Percentiles rank a stretch among this genome's conserved stretches.
Evolutionary conservation across 1,140 invertebrate genomes (phyloP).

Genomic region (Probaryconus sp.): DNA sequence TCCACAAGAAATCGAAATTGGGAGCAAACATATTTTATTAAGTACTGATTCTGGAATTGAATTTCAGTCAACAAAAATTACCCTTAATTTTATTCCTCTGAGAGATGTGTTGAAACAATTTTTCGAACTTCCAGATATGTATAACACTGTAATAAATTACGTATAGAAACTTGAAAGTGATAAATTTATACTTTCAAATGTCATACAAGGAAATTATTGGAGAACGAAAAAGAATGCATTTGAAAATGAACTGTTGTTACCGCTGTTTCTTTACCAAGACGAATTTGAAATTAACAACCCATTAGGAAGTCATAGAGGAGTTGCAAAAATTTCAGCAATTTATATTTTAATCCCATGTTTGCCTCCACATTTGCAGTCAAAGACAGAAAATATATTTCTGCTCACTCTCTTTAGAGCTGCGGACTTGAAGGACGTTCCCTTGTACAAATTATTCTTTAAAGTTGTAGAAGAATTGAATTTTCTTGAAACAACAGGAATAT

Average conservation of each 20-base stretch:
- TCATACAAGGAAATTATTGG: conserved; percentile 20
- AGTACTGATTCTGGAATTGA: background rate
- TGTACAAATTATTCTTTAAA: conserved; percentile 32
- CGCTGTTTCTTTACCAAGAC: conserved; percentile 29
- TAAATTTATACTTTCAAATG: conserved; percentile 11
- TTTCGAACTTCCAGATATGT: conserved; percentile 24
- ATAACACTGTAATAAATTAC: conserved; percentile 8
- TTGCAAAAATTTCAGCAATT: conserved; percentile 37
- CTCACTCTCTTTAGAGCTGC: conserved; percentile 39
- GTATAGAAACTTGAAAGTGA: conserved; percentile 13
- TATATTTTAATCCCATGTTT: conserved; percentile 47
- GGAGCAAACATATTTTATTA: conserved; percentile 2
- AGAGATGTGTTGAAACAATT: conserved; percentile 18
- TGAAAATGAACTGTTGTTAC: conserved; percentile 9
- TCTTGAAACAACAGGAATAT: conserved; percentile 29
- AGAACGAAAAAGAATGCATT: conserved; percentile 6
- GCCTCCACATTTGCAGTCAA: conserved; percentile 25
- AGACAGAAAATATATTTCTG: conserved; percentile 51
- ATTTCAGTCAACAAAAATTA: conserved; percentile 5
- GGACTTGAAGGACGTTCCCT: conserved; percentile 24
- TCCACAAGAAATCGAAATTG: conserved; percentile 16
- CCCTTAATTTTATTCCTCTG: conserved; percentile 17
- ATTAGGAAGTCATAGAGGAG: conserved; percentile 25
- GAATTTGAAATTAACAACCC: conserved; percentile 48
- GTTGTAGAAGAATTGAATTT: conserved; percentile 44